phyloP scores from a whole-genome alignment of 2,888 invertebrate species.

The Erebia aethiops region DNA sequence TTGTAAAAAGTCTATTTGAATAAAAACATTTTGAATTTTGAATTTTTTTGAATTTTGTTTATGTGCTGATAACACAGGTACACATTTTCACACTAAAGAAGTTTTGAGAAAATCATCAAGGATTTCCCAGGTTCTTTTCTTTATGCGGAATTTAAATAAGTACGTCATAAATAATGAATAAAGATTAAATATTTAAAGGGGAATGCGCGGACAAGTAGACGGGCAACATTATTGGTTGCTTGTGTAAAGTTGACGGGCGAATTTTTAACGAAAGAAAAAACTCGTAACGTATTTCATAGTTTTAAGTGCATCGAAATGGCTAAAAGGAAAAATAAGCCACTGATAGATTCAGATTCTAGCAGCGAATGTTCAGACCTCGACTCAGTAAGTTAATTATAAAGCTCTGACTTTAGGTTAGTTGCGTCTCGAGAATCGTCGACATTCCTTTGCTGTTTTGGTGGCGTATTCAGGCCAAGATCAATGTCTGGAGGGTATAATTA shows the following conservation, averaged over 20 bases:
- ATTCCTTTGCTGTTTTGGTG: constrained; percentile 67
- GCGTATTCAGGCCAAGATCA: constrained; percentile 74
- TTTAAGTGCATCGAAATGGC: constrained; percentile 82
- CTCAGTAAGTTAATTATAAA: constrained; percentile 85
- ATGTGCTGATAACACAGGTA: too few species aligned
- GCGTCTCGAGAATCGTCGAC: constrained; percentile 56
- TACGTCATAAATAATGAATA: too few species aligned
- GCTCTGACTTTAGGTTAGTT: constrained; percentile 57
- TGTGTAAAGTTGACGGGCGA: constrained; percentile 47
- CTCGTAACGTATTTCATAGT: constrained; percentile 41
- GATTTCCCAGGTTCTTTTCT: too few species aligned
- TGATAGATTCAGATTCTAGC: constrained; percentile 92
- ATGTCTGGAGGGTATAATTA: constrained; percentile 61
- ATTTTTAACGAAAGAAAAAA: constrained; percentile 45
- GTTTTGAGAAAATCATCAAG: too few species aligned
- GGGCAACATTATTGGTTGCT: constrained; percentile 21
- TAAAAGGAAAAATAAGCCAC: constrained; percentile 91
- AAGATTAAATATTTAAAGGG: background rate
- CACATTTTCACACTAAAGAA: too few species aligned
- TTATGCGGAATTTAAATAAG: too few species aligned
- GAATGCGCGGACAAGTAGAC: background rate
- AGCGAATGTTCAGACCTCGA: constrained; percentile 92
- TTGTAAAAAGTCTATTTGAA: too few species aligned
- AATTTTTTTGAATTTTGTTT: too few species aligned
- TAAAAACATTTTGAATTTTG: too few species aligned